Base-by-base conservation (phyloP, 2,113 vertebrate species). In the Platycercus adscitus region DNA sequence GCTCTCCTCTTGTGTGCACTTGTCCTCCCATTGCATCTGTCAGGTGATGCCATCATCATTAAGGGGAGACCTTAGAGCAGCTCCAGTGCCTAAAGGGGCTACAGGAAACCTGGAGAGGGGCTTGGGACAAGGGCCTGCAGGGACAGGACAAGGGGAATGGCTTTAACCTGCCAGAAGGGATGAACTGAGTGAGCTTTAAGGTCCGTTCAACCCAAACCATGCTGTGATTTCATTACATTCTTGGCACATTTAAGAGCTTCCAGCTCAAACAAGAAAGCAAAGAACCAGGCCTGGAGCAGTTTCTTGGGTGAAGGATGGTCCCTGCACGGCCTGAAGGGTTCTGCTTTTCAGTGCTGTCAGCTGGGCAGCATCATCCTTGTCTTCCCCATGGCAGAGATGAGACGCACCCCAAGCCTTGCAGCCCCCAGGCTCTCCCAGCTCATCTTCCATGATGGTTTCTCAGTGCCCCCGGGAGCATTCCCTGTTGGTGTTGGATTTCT, bases 361-460 rank as follows among this genome's bases (percentile, higher is more conserved):
- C 43, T 55, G 41, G 21, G 21, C 44, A 73, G 77, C 23, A 33
- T 13, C 61, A 12, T 31, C 41, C 31, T 69, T 4, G 1, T 7
- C n/a, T 10, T 33, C 75, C 44, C 37, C 13, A 7, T 12, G 39
- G 52, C 21, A 25, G 7, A 28, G 50, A 23, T 18, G 44, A 87
- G 46, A 5, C 19, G 5, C 2, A 1, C 6, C 15, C 37, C 31
- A 47, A 86, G 26, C 64, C 39, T 15, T 60, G 25, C 21, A 64
- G 56, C 25, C 29, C 37, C 2, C 4, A 28, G 28, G 35, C 65
- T 56, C 55, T 52, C 86, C 46, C 65, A 56, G 75, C 13, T 44
- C 1, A 0, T 35, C 55, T 21, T 68, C 37, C 56, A 0, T 0
- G 10, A 19, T 2, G 49, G 41, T 0, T 86, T 68, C 56, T 35